Base-by-base conservation (phyloP, 2,888 invertebrate species). In the Anagyrus pseudococci region DNA sequence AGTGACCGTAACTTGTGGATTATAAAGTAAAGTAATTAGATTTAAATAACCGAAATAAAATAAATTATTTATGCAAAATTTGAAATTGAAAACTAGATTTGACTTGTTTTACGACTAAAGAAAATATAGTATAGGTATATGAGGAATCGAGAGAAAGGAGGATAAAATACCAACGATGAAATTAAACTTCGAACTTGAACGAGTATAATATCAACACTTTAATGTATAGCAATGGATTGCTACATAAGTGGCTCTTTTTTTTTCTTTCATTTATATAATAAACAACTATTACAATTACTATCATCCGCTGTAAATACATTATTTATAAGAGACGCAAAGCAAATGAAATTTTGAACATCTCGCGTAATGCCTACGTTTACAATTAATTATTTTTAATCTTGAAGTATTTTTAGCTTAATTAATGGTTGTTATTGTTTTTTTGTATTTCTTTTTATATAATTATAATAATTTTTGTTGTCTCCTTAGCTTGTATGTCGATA, bases 161-260 rank as follows among this genome's bases (percentile, higher is more conserved):
- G n/a, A n/a, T n/a, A n/a, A n/a, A n/a, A n/a, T n/a, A n/a, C n/a
- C n/a, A n/a, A n/a, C n/a, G n/a, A n/a, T n/a, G n/a, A n/a, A n/a
- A n/a, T n/a, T n/a, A n/a, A n/a, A n/a, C n/a, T n/a, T n/a, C n/a
- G n/a, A n/a, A n/a, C n/a, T 74, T 74, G 72, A 77, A 78, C 77
- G 73, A 75, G 71, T 76, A 75, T 75, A 78, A 77, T 77, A 71
- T 76, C 75, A 79, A 79, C 78, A 77, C 75, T 78, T 79, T 78
- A 78, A 78, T 79, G 74, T 75, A 76, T 56, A 62, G 73, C 72
- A 76, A 77, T 77, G 71, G 75, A 73, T 72, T 74, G 74, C 75
- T 77, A 79, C 76, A 78, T 73, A 76, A 78, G 72, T 76, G 73
- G 72, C 73, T 75, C 72, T 74, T 74, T 71, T 70, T 73, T n/a